Evolutionary conservation across 2,888 invertebrate genomes (phyloP).

Genomic region (Lasiommata megera): DNA sequence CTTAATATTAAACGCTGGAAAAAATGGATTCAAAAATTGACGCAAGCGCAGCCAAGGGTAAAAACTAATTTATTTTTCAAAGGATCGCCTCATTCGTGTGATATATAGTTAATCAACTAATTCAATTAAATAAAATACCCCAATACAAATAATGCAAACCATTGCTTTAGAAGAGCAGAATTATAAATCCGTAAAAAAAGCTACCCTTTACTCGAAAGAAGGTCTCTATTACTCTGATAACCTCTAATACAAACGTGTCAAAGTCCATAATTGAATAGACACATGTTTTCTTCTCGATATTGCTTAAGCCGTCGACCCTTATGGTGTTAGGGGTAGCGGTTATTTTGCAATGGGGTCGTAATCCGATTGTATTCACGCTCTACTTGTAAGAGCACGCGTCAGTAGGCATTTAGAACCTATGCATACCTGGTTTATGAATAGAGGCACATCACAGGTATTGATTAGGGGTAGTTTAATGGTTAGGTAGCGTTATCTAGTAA

Average conservation of each 20-base stretch:
- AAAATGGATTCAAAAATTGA: too few relatives aligned
- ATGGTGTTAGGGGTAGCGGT: not conserved
- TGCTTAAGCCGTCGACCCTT: not conserved
- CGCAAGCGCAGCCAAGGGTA: not conserved
- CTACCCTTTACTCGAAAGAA: not conserved
- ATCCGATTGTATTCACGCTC: slow-evolving; percentile 1
- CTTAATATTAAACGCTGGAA: too few relatives aligned
- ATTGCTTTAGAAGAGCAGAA: not conserved
- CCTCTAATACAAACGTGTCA: not conserved
- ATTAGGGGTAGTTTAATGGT: not conserved
- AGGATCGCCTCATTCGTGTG: not conserved
- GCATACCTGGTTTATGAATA: slow-evolving; percentile 1
- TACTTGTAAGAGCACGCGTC: not conserved
- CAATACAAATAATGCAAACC: not conserved
- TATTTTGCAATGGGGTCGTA: not conserved
- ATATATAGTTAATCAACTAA: not conserved
- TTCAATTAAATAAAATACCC: not conserved
- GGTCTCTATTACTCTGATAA: not conserved
- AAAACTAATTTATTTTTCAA: not conserved
- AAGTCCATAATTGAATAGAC: not conserved
- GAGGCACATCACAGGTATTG: not conserved
- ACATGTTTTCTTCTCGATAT: not conserved
- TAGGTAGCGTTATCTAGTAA: too few relatives aligned
- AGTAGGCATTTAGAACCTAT: not conserved
- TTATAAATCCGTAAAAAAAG: not conserved